Evolutionary conservation across 2,888 invertebrate genomes (phyloP).

Genomic region (Eupithecia dodoneata): DNA sequence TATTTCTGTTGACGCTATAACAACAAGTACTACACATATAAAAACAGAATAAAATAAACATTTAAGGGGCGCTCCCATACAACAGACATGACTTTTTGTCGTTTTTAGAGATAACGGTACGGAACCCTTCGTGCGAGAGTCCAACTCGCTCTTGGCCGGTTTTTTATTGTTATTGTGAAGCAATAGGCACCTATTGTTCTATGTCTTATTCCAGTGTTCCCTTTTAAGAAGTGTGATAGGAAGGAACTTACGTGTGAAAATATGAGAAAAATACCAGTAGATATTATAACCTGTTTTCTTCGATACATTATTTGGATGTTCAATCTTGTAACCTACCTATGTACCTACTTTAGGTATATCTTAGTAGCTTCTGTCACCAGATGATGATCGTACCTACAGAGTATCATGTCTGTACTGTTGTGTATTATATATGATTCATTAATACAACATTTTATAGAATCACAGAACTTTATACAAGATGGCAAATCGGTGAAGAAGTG

Average conservation of each 20-base stretch:
- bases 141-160: neutral
- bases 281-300: neutral
- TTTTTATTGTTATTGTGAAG: neutral
- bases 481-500: slow-evolving; percentile 57
- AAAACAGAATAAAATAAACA: neutral
- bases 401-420: neutral
- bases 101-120: neutral
- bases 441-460: slow-evolving; percentile 53
- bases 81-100: no score
- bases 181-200: neutral
- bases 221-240: neutral
- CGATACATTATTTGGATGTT: neutral
- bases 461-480: slow-evolving; percentile 64
- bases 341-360: neutral
- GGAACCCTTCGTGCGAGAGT: neutral
- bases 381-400: neutral
- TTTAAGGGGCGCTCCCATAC: neutral
- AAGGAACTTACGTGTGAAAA: neutral
- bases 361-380: no score
- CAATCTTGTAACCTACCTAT: neutral
- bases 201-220: neutral
- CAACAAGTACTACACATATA: neutral
- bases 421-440: neutral
- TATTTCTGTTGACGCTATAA: neutral
- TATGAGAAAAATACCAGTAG: neutral